phyloP scores from a whole-genome alignment of 1,140 invertebrate genomes.

The Oreohelix idahoensis region DNA sequence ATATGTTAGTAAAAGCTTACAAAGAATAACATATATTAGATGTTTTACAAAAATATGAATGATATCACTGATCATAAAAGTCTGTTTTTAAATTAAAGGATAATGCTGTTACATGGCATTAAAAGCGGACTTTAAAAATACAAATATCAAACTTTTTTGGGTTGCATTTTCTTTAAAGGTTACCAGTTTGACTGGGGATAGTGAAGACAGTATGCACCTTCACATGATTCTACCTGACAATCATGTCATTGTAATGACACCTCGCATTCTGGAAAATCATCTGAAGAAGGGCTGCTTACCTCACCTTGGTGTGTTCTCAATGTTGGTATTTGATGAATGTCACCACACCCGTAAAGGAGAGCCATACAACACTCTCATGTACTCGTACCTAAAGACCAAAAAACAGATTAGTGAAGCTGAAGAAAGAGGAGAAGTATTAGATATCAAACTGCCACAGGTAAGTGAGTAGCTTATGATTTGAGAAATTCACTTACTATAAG shows the following conservation, averaged over 20 bases:
- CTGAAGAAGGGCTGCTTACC: constrained; percentile 48
- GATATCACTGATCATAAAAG: neutral
- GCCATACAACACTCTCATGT: constrained; percentile 68
- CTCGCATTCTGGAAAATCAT: no score
- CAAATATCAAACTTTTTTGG: neutral
- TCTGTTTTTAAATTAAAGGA: neutral
- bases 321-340: constrained; percentile 72
- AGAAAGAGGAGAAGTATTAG: neutral
- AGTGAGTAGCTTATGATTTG: neutral
- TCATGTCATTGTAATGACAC: constrained; percentile 63
- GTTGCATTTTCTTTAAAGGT: neutral
- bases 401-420: neutral
- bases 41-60: no score
- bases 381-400: constrained; percentile 60
- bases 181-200: constrained; percentile 44
- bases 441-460: constrained; percentile 56
- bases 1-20: no score
- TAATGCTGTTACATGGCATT: neutral
- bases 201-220: constrained; percentile 54
- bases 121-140: no score
- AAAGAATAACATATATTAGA: no score
- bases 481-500: no score
- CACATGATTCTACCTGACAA: constrained; percentile 53
- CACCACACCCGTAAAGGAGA: no score
- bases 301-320: constrained; percentile 49